A percentile compares a stretch with the other conserved stretches of the same genome.
Conservation (phyloP, 2,888 invertebrate species). For the Meghimatium bilineatum region DNA sequence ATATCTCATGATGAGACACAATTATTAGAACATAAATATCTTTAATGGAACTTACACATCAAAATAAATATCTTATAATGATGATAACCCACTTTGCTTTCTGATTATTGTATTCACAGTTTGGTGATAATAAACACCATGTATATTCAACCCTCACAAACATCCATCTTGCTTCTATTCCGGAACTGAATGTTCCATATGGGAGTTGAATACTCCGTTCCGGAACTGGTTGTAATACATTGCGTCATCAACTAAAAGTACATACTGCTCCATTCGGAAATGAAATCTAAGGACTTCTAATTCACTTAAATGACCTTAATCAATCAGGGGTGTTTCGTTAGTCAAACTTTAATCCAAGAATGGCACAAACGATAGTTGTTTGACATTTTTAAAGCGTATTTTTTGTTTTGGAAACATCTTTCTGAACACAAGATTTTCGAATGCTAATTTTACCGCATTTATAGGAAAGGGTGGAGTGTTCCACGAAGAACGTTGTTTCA, state of each 20-base stretch:
- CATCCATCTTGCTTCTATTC: not conserved
- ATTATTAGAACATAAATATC: too few relatives aligned
- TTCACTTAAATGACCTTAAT: constrained; percentile 21
- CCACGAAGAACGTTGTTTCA: too few relatives aligned
- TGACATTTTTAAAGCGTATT: not conserved
- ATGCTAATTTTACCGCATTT: too few relatives aligned
- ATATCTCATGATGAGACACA: too few relatives aligned
- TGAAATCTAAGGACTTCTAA: constrained; percentile 11
- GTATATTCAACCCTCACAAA: not conserved
- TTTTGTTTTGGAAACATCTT: too few relatives aligned
- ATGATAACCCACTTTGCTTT: too few relatives aligned
- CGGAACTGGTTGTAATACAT: constrained; percentile 1
- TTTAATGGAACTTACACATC: too few relatives aligned
- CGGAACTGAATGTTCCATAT: constrained; percentile 3
- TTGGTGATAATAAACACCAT: not conserved
- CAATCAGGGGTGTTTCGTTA: not conserved
- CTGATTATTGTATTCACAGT: not conserved
- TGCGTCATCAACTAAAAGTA: not conserved
- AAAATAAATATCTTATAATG: too few relatives aligned
- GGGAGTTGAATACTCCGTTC: constrained; percentile 9
- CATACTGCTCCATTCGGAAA: not conserved
- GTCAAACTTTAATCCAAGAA: not conserved
- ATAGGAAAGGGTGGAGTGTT: too few relatives aligned
- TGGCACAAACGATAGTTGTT: not conserved
- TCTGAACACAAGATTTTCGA: too few relatives aligned